phyloP scores from a whole-genome alignment of 1,140 invertebrate species.

The Microvelia longipes region DNA sequence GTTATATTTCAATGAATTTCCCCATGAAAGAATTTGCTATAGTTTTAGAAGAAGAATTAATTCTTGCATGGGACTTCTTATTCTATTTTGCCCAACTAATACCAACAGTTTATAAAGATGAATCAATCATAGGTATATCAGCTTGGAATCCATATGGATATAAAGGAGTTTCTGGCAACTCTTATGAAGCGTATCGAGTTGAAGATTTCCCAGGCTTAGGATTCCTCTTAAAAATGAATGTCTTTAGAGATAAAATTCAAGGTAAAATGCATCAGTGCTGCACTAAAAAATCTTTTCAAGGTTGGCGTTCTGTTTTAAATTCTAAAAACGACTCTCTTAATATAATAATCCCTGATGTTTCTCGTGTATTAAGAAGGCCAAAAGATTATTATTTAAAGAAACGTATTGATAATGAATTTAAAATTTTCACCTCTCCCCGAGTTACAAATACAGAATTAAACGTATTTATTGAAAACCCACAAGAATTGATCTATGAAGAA shows the following conservation, averaged over 20 bases:
- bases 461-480: conserved; percentile 17
- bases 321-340: conserved; percentile 10
- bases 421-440: conserved; percentile 12
- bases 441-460: conserved; percentile 14
- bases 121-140: conserved; percentile 30
- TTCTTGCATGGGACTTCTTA: conserved; percentile 35
- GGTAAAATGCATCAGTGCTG: conserved; percentile 16
- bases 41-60: conserved; percentile 34
- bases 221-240: conserved; percentile 15
- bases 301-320: conserved; percentile 12
- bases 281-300: conserved; percentile 11
- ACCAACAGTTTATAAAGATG: conserved; percentile 28
- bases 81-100: conserved; percentile 33
- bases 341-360: conserved; percentile 22
- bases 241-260: conserved; percentile 13
- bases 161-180: conserved; percentile 17
- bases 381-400: conserved; percentile 8
- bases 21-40: conserved; percentile 30
- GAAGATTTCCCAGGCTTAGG: conserved; percentile 20
- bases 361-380: conserved; percentile 19
- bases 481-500: conserved; percentile 16
- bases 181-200: conserved; percentile 16
- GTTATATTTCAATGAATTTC: conserved; percentile 22
- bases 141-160: conserved; percentile 35
- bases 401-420: conserved; percentile 9